Conservation (phyloP, 2,113 vertebrate species). For the Poeciliopsis turrubarensis region DNA sequence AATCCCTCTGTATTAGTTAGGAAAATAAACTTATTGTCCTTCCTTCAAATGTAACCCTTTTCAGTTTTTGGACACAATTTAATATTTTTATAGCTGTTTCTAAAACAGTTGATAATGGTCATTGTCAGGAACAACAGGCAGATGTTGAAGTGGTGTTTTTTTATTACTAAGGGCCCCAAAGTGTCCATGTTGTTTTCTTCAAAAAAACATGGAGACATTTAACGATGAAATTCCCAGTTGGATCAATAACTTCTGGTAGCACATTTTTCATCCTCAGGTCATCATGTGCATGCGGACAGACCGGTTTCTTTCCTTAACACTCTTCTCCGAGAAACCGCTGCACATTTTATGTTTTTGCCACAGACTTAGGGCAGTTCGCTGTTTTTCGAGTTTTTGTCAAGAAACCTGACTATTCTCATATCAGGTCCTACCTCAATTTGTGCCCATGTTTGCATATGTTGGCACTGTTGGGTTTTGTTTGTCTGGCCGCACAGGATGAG, state of each 20-base stretch:
- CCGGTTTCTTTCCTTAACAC: too few relatives aligned
- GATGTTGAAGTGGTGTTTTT: neutral
- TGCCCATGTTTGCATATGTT: neutral
- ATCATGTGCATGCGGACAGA: too few relatives aligned
- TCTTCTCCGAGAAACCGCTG: too few relatives aligned
- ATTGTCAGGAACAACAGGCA: neutral
- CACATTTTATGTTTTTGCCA: too few relatives aligned
- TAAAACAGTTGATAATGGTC: too few relatives aligned
- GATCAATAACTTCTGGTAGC: too few relatives aligned
- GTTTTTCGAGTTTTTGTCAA: too few relatives aligned
- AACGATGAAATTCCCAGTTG: too few relatives aligned
- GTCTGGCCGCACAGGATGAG: neutral
- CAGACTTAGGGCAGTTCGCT: too few relatives aligned
- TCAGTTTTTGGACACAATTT: neutral
- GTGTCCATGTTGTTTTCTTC: neutral
- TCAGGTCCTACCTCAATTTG: conserved; percentile 1
- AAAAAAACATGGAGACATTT: neutral
- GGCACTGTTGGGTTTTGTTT: neutral
- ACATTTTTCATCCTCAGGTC: too few relatives aligned
- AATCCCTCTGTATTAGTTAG: neutral
- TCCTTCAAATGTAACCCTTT: neutral
- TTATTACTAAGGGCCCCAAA: neutral
- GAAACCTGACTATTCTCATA: neutral
- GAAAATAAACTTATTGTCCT: neutral
- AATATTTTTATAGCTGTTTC: neutral